Evolutionary conservation across 2,113 vertebrate genomes (phyloP).

Genomic region (Mesembrinibis cayennensis): DNA sequence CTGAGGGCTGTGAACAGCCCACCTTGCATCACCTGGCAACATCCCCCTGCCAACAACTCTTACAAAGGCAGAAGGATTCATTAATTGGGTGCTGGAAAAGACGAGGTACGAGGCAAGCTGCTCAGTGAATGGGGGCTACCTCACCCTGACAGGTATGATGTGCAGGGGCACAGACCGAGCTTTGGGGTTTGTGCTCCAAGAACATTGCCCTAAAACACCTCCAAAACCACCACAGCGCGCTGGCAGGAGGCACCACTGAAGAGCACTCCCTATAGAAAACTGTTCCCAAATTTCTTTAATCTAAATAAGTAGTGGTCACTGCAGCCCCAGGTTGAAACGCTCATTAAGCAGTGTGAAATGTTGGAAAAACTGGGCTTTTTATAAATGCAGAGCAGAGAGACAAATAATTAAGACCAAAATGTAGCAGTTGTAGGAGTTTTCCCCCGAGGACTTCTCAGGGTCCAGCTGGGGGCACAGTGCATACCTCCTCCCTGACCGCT

Average conservation of each 20-base stretch:
- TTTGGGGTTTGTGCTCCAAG: background rate
- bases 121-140: background rate
- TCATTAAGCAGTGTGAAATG: background rate
- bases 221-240: background rate
- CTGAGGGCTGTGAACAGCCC: background rate
- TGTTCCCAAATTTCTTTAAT: background rate
- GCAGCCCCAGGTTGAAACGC: background rate
- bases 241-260: background rate
- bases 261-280: background rate
- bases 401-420: background rate
- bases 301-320: background rate
- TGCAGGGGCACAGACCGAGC: background rate
- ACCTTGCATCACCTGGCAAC: background rate
- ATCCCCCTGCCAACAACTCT: background rate
- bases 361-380: background rate
- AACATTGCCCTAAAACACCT: background rate
- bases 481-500: background rate
- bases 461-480: background rate
- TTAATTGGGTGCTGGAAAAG: background rate
- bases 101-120: background rate
- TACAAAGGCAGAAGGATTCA: background rate
- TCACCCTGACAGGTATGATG: fast-evolving
- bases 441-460: background rate
- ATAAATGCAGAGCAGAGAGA: background rate
- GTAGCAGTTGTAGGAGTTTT: background rate